Evolutionary conservation across 2,113 vertebrate genomes (phyloP).

Genomic region (Panurus biarmicus): DNA sequence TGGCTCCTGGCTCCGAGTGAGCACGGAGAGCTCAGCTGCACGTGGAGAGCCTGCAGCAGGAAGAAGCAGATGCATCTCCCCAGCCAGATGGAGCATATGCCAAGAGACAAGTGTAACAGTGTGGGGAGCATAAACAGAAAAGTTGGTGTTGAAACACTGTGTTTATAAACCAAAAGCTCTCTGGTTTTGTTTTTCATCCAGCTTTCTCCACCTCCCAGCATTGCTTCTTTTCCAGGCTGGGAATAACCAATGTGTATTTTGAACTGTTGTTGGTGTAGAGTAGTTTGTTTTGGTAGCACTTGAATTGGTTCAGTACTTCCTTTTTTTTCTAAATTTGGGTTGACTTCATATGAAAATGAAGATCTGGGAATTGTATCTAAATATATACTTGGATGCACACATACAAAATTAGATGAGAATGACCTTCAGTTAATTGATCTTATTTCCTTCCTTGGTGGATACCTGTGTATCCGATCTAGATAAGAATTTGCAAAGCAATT

Average conservation of each 20-base stretch:
- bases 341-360: not conserved
- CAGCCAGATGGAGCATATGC: slow-evolving; percentile 54
- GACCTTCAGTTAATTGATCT: not conserved
- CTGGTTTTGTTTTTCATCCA: not conserved
- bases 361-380: not conserved
- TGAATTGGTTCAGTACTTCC: not conserved
- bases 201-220: not conserved
- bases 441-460: not conserved
- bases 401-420: not conserved
- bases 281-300: not conserved
- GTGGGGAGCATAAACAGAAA: slow-evolving; percentile 38
- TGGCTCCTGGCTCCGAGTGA: not conserved
- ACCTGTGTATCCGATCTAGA: not conserved
- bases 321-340: not conserved
- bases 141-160: slow-evolving; percentile 39
- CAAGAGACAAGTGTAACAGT: slow-evolving; percentile 35
- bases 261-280: not conserved
- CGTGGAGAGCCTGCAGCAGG: slow-evolving; percentile 35
- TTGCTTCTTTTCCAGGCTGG: not conserved
- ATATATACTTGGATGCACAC: not conserved
- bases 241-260: not conserved
- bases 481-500: not conserved
- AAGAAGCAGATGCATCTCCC: slow-evolving; percentile 46
- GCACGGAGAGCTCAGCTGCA: slow-evolving; percentile 32
- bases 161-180: slow-evolving; percentile 47